Conservation (phyloP, 2,113 vertebrate species). For the Serinus canaria region DNA sequence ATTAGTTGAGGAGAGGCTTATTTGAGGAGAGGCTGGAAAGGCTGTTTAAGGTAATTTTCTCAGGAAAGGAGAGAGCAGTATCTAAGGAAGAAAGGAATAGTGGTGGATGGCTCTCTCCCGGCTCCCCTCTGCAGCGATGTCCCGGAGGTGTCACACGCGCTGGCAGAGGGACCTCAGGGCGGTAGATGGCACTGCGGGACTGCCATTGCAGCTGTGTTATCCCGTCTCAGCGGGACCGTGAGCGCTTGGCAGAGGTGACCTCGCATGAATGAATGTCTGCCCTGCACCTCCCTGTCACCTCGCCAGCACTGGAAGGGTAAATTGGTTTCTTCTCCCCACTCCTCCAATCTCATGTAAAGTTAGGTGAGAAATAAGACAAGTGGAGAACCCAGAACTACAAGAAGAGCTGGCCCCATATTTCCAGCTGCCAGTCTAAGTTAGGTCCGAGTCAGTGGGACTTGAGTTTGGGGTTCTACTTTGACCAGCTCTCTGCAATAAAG, state of each 20-base stretch:
- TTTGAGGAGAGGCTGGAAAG: not conserved
- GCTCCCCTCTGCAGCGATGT: not conserved
- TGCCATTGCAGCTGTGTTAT: not conserved
- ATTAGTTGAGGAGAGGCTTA: not conserved
- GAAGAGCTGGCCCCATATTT: not conserved
- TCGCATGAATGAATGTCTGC: not conserved
- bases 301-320: not conserved
- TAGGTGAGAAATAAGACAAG: not conserved
- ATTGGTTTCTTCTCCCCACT: not conserved
- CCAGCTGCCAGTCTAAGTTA: not conserved
- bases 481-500: not conserved
- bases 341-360: not conserved
- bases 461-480: not conserved
- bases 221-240: not conserved
- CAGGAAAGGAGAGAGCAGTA: accelerated
- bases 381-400: not conserved
- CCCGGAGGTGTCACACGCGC: not conserved
- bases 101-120: not conserved
- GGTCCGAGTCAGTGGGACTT: not conserved
- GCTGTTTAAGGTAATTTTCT: not conserved
- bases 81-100: not conserved
- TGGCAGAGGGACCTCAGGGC: not conserved
- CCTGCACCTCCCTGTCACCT: not conserved
- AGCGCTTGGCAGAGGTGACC: not conserved
- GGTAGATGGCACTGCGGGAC: constrained; percentile 62